Conservation (phyloP, 2,888 invertebrate genomes). For the Campoplex nolae region DNA sequence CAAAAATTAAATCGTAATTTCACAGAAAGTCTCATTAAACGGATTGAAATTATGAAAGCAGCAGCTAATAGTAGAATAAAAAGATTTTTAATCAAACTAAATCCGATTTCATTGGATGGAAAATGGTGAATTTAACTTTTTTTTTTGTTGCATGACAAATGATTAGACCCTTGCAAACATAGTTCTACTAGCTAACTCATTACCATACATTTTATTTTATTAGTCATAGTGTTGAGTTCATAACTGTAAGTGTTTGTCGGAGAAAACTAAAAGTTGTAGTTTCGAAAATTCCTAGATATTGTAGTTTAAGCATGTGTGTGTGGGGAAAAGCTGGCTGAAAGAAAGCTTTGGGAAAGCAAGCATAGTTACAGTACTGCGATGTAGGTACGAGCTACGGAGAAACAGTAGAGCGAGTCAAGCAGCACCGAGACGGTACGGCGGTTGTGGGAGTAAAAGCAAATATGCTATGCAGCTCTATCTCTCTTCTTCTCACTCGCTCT, state of each 20-base stretch:
- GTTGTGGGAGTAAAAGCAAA: conserved; percentile 30
- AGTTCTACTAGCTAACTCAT: not conserved
- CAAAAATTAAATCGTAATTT: too few species aligned
- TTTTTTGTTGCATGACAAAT: too few species aligned
- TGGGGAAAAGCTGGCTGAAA: not conserved
- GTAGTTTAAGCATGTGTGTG: not conserved
- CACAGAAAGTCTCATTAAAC: too few species aligned
- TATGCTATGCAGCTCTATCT: conserved; percentile 34
- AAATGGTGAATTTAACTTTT: too few species aligned
- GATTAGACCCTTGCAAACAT: not conserved
- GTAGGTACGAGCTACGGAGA: conserved; percentile 25
- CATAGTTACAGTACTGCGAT: not conserved
- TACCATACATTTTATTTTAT: not conserved
- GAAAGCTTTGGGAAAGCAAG: conserved; percentile 13
- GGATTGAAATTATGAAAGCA: too few species aligned
- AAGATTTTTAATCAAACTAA: too few species aligned
- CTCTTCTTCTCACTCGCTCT: conserved; percentile 19
- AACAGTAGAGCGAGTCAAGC: conserved; percentile 42
- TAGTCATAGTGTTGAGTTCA: not conserved
- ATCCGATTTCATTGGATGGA: too few species aligned
- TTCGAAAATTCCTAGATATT: not conserved
- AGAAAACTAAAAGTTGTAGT: not conserved
- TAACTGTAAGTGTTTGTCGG: not conserved
- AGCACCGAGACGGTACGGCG: not conserved
- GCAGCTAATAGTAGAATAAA: too few species aligned